Evolutionary conservation across 2,888 invertebrate genomes (phyloP).

Genomic region (Spodoptera littoralis): DNA sequence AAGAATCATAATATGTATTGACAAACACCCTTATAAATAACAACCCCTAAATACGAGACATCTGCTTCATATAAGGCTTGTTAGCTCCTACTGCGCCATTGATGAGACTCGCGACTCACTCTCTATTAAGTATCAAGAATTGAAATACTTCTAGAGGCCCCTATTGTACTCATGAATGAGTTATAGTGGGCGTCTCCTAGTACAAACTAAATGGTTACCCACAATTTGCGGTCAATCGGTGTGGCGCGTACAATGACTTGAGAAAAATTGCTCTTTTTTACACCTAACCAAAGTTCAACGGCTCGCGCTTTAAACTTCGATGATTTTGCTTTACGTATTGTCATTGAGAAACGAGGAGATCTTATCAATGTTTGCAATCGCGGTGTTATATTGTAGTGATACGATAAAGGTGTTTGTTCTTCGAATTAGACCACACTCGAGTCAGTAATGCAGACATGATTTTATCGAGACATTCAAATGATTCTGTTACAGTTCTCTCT

Average conservation of each 20-base stretch:
- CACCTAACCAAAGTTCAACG: slow-evolving; percentile 49
- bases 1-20: not conserved
- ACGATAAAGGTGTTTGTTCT: not conserved
- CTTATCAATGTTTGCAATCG: slow-evolving; percentile 4
- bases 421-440: too few species aligned
- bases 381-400: not conserved
- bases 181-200: slow-evolving; percentile 75
- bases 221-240: slow-evolving; percentile 66
- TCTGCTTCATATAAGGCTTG: slow-evolving; percentile 70
- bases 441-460: too few species aligned
- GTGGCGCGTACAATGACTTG: slow-evolving; percentile 67
- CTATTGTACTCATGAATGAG: slow-evolving; percentile 74
- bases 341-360: slow-evolving; percentile 2
- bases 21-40: slow-evolving; percentile 35
- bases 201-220: slow-evolving; percentile 65
- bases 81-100: slow-evolving; percentile 70
- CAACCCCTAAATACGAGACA: slow-evolving; percentile 56
- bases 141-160: slow-evolving; percentile 72
- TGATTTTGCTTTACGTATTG: slow-evolving; percentile 35
- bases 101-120: slow-evolving; percentile 71
- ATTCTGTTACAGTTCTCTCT: too few species aligned
- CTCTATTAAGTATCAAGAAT: slow-evolving; percentile 45
- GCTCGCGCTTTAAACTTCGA: slow-evolving; percentile 30
- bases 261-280: slow-evolving; percentile 61
- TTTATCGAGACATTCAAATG: too few species aligned